phyloP scores from a whole-genome alignment of 2,888 invertebrate species.

The Apamea sordens region DNA sequence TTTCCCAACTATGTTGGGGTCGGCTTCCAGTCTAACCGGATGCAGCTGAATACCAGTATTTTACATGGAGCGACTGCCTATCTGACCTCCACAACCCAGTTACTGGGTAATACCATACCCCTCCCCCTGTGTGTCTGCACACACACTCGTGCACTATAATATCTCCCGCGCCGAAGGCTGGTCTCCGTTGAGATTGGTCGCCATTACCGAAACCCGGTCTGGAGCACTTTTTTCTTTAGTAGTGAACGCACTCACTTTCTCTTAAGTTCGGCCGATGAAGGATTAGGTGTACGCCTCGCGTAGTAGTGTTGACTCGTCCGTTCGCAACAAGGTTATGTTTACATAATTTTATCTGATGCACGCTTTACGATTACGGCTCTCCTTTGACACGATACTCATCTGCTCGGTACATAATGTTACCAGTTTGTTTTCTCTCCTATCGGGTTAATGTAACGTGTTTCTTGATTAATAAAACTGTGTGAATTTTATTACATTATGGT shows the following conservation, averaged over 20 bases:
- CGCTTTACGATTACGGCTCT: constrained; percentile 61
- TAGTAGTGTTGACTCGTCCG: constrained; percentile 55
- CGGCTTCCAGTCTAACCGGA: no score
- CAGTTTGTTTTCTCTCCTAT: constrained; percentile 60
- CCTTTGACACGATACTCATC: constrained; percentile 68
- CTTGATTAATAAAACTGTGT: constrained; percentile 50
- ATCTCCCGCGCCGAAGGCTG: not conserved
- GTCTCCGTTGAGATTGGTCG: not conserved
- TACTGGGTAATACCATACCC: no score
- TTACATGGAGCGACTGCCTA: no score
- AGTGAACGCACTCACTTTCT: not conserved
- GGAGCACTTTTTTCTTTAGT: not conserved
- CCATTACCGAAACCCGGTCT: not conserved
- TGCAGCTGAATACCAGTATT: no score
- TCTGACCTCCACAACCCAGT: no score
- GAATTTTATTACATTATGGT: constrained; percentile 23
- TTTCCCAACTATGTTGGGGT: no score
- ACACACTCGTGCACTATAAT: not conserved
- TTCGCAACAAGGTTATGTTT: constrained; percentile 64
- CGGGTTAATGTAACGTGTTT: constrained; percentile 22
- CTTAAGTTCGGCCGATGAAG: not conserved
- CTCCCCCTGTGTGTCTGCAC: no score
- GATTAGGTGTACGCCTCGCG: not conserved
- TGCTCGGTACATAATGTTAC: constrained; percentile 43
- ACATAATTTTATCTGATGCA: constrained; percentile 68